Percentiles rank a stretch among this genome's conserved stretches.
Evolutionary conservation across 2,113 vertebrate species (phyloP).

Genomic region (Motacilla tschutschensis): DNA sequence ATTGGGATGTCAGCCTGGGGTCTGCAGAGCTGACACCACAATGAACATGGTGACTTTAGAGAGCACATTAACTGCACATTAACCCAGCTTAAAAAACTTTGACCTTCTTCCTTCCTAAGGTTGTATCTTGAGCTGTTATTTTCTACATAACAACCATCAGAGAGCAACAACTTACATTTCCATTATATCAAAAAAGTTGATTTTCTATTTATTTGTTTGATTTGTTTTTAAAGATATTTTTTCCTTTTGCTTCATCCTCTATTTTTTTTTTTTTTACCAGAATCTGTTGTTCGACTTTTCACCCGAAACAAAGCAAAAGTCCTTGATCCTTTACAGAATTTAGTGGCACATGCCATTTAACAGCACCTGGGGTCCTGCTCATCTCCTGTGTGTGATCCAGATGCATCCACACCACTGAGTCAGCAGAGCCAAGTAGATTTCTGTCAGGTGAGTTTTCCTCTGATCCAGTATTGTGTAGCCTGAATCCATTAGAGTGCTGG

Average conservation of each 20-base stretch:
- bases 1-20: not conserved
- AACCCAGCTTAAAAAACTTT: not conserved
- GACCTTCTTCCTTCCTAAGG: not conserved
- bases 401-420: not conserved
- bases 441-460: not conserved
- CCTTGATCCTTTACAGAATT: not conserved
- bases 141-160: not conserved
- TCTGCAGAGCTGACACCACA: not conserved
- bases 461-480: not conserved
- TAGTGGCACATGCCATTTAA: not conserved
- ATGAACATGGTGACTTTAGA: not conserved
- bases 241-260: not conserved
- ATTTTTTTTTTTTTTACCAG: not conserved
- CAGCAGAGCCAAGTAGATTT: not conserved
- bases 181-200: not conserved
- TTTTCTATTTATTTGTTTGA: not conserved
- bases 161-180: not conserved
- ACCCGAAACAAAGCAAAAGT: not conserved
- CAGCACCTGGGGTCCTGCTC: not conserved
- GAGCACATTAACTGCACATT: no score
- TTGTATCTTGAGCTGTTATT: not conserved
- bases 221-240: not conserved
- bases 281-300: not conserved
- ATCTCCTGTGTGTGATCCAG: not conserved
- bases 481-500: not conserved